These are phyloP conservation scores for Tetrax tetrax DNA, from an alignment of 2,113 vertebrate species.

Conservation along the genomic window DNA sequence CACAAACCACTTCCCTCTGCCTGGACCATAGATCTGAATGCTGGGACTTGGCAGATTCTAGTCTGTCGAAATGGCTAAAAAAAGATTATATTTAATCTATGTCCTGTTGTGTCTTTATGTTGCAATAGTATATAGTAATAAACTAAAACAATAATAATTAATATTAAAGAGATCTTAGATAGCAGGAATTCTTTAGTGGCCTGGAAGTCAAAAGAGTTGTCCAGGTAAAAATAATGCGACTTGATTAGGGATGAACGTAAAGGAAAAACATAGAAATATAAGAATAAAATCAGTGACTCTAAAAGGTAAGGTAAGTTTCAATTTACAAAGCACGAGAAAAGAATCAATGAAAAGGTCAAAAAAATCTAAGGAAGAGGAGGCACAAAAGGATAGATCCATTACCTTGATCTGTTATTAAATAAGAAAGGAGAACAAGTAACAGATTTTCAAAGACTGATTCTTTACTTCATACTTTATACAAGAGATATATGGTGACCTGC, in stretches of 20 bases:
- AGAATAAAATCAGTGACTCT: neutral
- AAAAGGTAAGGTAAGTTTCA: neutral
- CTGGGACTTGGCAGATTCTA: neutral
- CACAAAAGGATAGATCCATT: neutral
- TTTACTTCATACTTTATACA: constrained; percentile 24
- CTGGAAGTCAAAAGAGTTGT: neutral
- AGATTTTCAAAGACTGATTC: constrained; percentile 27
- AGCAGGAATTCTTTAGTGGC: neutral
- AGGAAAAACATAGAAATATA: neutral
- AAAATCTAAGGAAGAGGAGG: neutral
- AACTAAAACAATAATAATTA: neutral
- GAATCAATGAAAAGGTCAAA: neutral
- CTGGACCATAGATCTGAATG: neutral
- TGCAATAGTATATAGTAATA: neutral
- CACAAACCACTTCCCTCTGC: neutral
- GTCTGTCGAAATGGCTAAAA: neutral
- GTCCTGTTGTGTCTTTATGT: neutral
- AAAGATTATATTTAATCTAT: neutral
- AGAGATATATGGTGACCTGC: constrained; percentile 10
- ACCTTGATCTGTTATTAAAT: neutral
- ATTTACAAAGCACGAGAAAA: constrained; percentile 6
- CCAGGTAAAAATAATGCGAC: neutral
- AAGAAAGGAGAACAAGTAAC: constrained; percentile 15
- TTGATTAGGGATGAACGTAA: neutral
- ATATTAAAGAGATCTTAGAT: neutral